Base-by-base conservation (phyloP, 2,888 invertebrate species). In the Periphyllus acericola region DNA sequence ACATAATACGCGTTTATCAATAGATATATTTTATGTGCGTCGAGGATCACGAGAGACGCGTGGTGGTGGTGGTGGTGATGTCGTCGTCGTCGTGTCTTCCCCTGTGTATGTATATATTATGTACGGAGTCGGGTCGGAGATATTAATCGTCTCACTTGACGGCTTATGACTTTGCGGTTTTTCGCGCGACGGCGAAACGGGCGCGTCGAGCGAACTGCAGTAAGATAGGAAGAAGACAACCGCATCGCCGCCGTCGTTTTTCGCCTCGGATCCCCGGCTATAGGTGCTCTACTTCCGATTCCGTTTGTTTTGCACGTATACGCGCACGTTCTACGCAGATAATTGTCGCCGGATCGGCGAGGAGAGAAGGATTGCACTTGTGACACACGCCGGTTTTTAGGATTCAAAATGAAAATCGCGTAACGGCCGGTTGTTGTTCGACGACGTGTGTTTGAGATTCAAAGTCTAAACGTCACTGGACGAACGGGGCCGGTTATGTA, bases 111-210 rank as follows among this genome's bases (percentile, higher is more conserved):
- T 3, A 34, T 19, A 68, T 29, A 29, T 40, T 46, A 29, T 71
- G 29, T 11, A 46, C 46, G 46, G 14, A 11, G 46, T 71, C 32
- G 74, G 40, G 36, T 60, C 55, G 75, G 21, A 60, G 29, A 75
- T 72, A 83, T 84, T 84, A 66, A 84, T 84, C 84, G 76, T 75
- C 46, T 83, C 83, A 3, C 32, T 66, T 75, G 46, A 40, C 11
- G 66, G 60, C 40, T n/a, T 66, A 60, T 46, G 68, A 82, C 71
- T 46, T 25, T 29, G 81, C 32, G 68, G 79, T 72, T 83, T 72
- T 74, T 21, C 3, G 4, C 55, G 74, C 34, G 3, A 25, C 8
- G 25, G 75, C 0, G 36, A 36, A 8, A 21, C 4, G 32, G 29
- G 29, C 29, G 17, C 71, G 71, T 17, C 71, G 29, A n/a, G 29